Evolutionary conservation across 1,140 invertebrate species (phyloP), one percentile per base, ranked within the genome.

Genomic region (Rhopalosiphum padi): DNA sequence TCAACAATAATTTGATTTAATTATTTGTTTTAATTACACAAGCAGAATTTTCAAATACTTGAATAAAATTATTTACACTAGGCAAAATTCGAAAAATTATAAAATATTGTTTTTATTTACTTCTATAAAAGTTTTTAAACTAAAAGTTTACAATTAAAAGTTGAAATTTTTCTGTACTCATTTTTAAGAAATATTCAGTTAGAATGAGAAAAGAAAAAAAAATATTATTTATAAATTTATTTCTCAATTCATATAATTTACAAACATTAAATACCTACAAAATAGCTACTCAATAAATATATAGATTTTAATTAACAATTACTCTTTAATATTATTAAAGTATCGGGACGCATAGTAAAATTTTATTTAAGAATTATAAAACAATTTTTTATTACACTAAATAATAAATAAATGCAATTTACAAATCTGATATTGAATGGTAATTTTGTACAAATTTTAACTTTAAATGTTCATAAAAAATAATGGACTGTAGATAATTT

Each of bases 111-210:
- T 46, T 86, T 30, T 46, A 46, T 85, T 85, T 30, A 30, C 23
- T 86, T 46, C 9, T 41, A 86, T 46, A 46, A 86, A n/a, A 86
- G 41, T 86, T 86, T 46, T 86, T n/a, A 46, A 46, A 86, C 41
- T 46, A 30, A 86, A 86, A 86, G 85, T 85, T 86, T 46, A 86
- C 5, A 86, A 46, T 86, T 86, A 25, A 46, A 46, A 86, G 30
- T n/a, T 46, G 43, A 30, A 30, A 86, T 86, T 46, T 25, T 30
- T 46, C 9, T 86, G 30, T n/a, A 46, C 18, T n/a, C 25, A 86
- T 37, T 82, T 30, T 43, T 30, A 46, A 86, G 23, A 46, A 18
- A 86, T 86, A 9, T 43, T 23, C 15, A 37, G 77, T 83, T 37
- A 23, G 77, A 82, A 21, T 83, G 4, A 86, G 43, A 3, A 46